Evolutionary conservation across 2,888 invertebrate genomes (phyloP).

Genomic region (Molorchus minor): DNA sequence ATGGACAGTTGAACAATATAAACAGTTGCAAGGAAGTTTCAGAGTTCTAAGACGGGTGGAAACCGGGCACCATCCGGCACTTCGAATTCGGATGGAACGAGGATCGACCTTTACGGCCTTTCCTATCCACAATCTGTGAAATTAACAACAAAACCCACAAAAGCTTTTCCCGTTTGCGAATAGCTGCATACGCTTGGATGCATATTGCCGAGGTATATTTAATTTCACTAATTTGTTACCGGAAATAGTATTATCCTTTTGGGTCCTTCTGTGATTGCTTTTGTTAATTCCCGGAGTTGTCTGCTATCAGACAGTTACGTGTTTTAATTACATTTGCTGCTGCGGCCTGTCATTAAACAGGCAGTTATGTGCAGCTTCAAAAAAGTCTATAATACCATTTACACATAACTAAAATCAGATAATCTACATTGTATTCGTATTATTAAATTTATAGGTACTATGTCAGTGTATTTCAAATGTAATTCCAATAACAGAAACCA

Average conservation of each 20-base stretch:
- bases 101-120: conserved; percentile 20
- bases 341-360: too few relatives aligned
- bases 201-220: conserved; percentile 22
- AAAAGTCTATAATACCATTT: too few relatives aligned
- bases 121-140: conserved; percentile 27
- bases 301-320: conserved; percentile 2
- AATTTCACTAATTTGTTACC: conserved; percentile 25
- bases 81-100: conserved; percentile 19
- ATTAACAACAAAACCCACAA: conserved; percentile 25
- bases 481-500: too few relatives aligned
- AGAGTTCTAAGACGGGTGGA: conserved; percentile 13
- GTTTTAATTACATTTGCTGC: conserved; percentile 4
- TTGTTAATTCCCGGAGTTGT: conserved; percentile 4
- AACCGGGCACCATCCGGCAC: conserved; percentile 19
- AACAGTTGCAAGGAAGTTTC: conserved; percentile 15
- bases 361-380: too few relatives aligned
- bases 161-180: conserved; percentile 16
- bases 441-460: too few relatives aligned
- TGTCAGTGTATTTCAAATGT: too few relatives aligned
- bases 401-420: too few relatives aligned
- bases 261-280: conserved; percentile 17
- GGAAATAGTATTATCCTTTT: conserved; percentile 22
- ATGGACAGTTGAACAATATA: conserved; percentile 13
- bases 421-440: too few relatives aligned
- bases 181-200: conserved; percentile 19